Conservation (phyloP, 1,140 invertebrate species). For the Platorchestia sp. region DNA sequence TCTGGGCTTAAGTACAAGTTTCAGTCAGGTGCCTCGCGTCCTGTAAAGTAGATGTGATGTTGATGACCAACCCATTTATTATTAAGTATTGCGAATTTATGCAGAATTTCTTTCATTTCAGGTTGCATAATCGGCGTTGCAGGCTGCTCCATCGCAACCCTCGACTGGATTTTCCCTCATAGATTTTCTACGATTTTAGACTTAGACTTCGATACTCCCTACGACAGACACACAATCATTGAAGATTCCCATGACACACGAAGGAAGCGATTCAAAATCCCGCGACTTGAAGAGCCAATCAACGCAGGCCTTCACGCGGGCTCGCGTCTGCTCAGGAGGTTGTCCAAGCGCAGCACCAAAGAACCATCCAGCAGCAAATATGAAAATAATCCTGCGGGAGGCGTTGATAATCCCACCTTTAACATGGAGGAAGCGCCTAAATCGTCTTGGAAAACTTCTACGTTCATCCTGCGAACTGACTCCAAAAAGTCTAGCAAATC, state of each 20-base stretch:
- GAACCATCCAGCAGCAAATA: constrained; percentile 65
- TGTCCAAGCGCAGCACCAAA: constrained; percentile 74
- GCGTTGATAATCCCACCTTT: constrained; percentile 75
- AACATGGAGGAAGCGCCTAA: constrained; percentile 75
- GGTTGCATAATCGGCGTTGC: constrained; percentile 81
- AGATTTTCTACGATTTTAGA: constrained; percentile 93
- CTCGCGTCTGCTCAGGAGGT: constrained; percentile 72
- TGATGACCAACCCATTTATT: no score
- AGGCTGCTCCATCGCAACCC: constrained; percentile 82
- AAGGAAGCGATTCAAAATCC: constrained; percentile 75
- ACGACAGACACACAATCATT: constrained; percentile 91
- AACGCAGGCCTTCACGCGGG: constrained; percentile 74
- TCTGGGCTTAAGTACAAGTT: neutral
- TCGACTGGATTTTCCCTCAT: constrained; percentile 90
- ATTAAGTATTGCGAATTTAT: no score
- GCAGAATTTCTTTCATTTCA: constrained; percentile 73
- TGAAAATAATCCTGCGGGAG: constrained; percentile 65
- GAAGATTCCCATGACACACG: constrained; percentile 87
- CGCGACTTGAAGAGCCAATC: constrained; percentile 76
- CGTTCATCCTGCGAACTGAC: constrained; percentile 66
- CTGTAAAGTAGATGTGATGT: neutral
- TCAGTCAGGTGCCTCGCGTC: neutral
- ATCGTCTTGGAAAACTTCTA: constrained; percentile 73
- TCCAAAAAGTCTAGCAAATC: constrained; percentile 69
- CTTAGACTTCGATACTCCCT: constrained; percentile 94